Base-by-base conservation (phyloP, 2,797 vertebrate genomes). In the Bucorvus abyssinicus region DNA sequence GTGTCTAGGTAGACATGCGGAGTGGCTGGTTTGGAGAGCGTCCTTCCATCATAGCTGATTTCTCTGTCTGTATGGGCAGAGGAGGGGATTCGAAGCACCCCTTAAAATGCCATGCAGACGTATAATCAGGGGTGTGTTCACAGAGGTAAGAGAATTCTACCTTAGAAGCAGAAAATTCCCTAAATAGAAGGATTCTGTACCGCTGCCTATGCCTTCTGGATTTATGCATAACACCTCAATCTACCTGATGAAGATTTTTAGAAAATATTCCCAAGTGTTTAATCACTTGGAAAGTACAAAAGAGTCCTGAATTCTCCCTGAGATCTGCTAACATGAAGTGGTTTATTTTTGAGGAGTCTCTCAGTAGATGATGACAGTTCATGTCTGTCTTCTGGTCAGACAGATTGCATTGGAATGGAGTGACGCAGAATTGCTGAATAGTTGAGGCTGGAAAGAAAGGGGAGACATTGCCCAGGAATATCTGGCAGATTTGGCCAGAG, bases 1-100 rank as follows among this genome's bases (percentile, higher is more conserved):
- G n/a, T 20, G 7, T 52, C 24, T 17, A 3, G 34, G 36, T 53
- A 24, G 59, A 8, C 6, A 6, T 29, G 26, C 0, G 0, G 53
- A 42, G 17, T 16, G 34, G 57, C 45, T 64, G 71, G 15, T 18
- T 18, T 73, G 38, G 45, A 86, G 32, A 42, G 9, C 13, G 24
- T 60, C 47, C 34, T 17, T 73, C 68, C 50, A 1, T 49, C 52
- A 7, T 4, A 44, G n/a, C 44, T 75, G 34, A 68, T 63, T 70
- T 78, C 52, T 29, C 29, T 57, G 50, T 27, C 68, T 56, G 19
- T 23, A 6, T 6, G 34, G 45, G 32, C n/a, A 67, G 60, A 32
- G 74, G 26, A 55, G 14, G 26, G 34, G 26, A 26, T 75, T 74
- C 71, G 47, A 64, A 77, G 36, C 82, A 82, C 44, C 36, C 49